Base-by-base conservation (phyloP, 2,113 vertebrate genomes). In the Orientallactaga bullata region DNA sequence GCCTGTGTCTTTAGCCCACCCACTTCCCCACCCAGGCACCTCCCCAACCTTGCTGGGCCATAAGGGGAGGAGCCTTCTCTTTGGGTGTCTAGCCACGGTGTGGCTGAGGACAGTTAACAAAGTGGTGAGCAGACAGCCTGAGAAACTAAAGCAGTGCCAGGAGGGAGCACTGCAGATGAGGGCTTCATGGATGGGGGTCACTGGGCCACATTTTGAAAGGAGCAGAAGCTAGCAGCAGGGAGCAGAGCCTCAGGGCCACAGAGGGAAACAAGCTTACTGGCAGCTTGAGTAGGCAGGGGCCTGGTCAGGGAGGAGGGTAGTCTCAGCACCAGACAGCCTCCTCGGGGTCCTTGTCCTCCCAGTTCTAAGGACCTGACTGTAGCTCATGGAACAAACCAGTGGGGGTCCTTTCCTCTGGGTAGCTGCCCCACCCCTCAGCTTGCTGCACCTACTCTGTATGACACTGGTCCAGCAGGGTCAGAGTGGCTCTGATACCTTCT, bases 401-500 rank as follows among this genome's bases (percentile, higher is more conserved):
- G n/a, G 37, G 37, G 71, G 5, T 58, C 5, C 17, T 71, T 23
- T 71, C 24, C 37, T 68, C 28, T 7, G 21, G 58, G 18, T 26
- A 74, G 86, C 47, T 60, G 21, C 60, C 35, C 61, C 35, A 42
- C 76, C 24, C 66, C 55, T 55, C 13, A 2, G 73, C 55, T 39
- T 32, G 23, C 26, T 37, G n/a, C 28, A 35, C 63, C 63, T 42
- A 58, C 26, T 83, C 39, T 63, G 4, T 12, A 21, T 16, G 47
- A 74, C 81, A 15, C 63, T 18, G 11, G 5, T 28, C n/a, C 32
- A 47, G 37, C 30, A 61, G 28, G 58, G 18, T 8, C 35, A 51
- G 37, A 73, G 39, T 0, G 58, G 58, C 5, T 20, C 1, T 30
- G 26, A 96, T 98, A 99, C 99, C 99, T 99, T 99, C 97, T 99